Base-by-base conservation (phyloP, 2,797 vertebrate species). In the Labroides dimidiatus region DNA sequence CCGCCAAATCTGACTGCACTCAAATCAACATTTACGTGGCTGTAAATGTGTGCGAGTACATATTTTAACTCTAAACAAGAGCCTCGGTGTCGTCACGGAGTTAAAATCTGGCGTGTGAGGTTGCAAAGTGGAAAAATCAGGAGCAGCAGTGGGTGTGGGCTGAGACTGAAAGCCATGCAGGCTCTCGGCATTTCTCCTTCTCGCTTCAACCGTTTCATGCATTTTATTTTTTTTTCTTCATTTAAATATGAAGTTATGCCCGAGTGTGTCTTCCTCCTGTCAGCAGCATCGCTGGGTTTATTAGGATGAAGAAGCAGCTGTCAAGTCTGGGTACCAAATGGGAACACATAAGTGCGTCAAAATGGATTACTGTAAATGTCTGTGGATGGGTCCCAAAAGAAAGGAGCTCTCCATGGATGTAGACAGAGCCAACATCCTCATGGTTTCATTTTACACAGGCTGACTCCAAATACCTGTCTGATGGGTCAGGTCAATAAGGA, bases 271-370 rank as follows among this genome's bases (percentile, higher is more conserved):
- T 27, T 27, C 4, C 5, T 59, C 41, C 51, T 76, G 78, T 62
- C 47, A 56, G 2, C 58, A 52, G 15, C 10, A 8, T 21, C 45
- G 58, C 44, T 61, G 23, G 52, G 63, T 41, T 64, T 3, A 3
- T 70, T 60, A 59, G 36, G 67, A 51, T 58, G 42, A 16, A 21
- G 33, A 75, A 15, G 62, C 73, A 50, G 64, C 50, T 68, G 2
- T 39, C 16, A 56, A 33, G n/a, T 77, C 51, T 64, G 73, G 64
- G 62, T 63, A 69, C 72, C 69, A 70, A 80, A 52, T 23, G 53
- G 56, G 65, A 55, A 71, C 68, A 78, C 68, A 75, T 64, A 72
- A 79, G 72, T 82, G 81, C 81, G 50, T 85, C 87, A 90, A 92
- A 91, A 91, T 89, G 85, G 86, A 42, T 66, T 13, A 52, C 41